Conservation (phyloP, 1,140 invertebrate genomes). For the Drosophila miranda region DNA sequence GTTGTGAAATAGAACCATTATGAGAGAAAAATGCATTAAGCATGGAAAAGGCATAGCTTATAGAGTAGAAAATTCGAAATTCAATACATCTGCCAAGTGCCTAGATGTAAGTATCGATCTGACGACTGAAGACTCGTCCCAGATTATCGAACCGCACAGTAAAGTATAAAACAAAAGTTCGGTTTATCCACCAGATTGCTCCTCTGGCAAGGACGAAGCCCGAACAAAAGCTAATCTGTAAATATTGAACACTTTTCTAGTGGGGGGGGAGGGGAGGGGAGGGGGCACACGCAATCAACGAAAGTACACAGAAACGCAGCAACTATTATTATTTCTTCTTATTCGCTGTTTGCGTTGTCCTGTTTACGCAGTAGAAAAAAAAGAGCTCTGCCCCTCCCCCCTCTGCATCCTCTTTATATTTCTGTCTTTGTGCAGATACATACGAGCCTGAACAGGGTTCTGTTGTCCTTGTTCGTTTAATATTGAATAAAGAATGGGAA, state of each 20-base stretch:
- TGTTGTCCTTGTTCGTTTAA: conserved; percentile 36
- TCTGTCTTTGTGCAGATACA: too few species aligned
- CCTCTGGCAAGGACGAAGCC: conserved; percentile 27
- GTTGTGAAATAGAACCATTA: too few species aligned
- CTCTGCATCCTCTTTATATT: neutral
- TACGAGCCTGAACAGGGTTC: conserved; percentile 44
- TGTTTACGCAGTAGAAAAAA: conserved; percentile 47
- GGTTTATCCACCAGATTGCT: conserved; percentile 4
- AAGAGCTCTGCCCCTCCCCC: conserved; percentile 26
- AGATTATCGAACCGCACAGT: conserved; percentile 20
- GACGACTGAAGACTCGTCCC: neutral
- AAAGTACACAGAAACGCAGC: conserved; percentile 50
- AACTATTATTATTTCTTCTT: conserved; percentile 61
- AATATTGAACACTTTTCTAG: conserved; percentile 58
- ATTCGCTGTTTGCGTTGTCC: conserved; percentile 20
- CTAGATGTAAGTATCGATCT: neutral
- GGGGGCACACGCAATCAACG: conserved; percentile 43
- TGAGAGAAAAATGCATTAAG: too few species aligned
- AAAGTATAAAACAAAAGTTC: conserved; percentile 34
- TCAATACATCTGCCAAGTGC: neutral
- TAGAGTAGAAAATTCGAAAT: too few species aligned
- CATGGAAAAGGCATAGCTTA: too few species aligned
- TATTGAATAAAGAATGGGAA: conserved; percentile 32
- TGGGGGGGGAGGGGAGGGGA: conserved; percentile 16
- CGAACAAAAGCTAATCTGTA: conserved; percentile 55